Conservation (phyloP, 1,140 invertebrate species). For the Musca domestica region DNA sequence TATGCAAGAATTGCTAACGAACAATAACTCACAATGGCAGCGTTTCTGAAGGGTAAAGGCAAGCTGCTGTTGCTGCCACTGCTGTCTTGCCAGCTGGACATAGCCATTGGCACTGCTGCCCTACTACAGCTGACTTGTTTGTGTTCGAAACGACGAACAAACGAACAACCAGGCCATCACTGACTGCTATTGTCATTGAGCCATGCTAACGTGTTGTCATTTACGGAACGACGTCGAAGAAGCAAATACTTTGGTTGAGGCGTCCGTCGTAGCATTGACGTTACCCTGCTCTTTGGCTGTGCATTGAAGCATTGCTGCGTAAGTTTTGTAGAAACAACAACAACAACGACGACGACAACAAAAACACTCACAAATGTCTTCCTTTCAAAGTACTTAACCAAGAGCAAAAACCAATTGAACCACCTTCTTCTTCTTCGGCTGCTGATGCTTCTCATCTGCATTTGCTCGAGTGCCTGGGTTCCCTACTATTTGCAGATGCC, state of each 20-base stretch:
- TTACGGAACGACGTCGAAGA: too few relatives aligned
- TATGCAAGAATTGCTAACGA: conserved; percentile 11
- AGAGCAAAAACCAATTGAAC: too few relatives aligned
- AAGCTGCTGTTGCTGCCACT: too few relatives aligned
- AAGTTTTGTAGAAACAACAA: neutral
- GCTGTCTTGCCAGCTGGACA: too few relatives aligned
- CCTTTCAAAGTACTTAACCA: neutral
- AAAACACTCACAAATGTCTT: neutral
- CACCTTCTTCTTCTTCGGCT: too few relatives aligned
- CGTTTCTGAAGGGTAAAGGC: neutral
- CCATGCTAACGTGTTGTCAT: too few relatives aligned
- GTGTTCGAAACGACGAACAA: neutral
- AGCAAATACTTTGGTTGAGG: too few relatives aligned
- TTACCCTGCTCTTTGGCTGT: neutral
- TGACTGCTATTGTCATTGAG: neutral
- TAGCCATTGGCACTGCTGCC: too few relatives aligned
- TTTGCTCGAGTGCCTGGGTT: too few relatives aligned
- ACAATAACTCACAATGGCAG: conserved; percentile 10
- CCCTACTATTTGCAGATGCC: too few relatives aligned
- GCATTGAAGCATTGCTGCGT: conserved; percentile 7
- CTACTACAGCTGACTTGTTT: too few relatives aligned
- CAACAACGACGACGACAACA: neutral
- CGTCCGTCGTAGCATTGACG: neutral
- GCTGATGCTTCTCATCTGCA: too few relatives aligned
- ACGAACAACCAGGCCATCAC: neutral